Conservation (phyloP, 2,797 vertebrate genomes). For the Discoglossus pictus region DNA sequence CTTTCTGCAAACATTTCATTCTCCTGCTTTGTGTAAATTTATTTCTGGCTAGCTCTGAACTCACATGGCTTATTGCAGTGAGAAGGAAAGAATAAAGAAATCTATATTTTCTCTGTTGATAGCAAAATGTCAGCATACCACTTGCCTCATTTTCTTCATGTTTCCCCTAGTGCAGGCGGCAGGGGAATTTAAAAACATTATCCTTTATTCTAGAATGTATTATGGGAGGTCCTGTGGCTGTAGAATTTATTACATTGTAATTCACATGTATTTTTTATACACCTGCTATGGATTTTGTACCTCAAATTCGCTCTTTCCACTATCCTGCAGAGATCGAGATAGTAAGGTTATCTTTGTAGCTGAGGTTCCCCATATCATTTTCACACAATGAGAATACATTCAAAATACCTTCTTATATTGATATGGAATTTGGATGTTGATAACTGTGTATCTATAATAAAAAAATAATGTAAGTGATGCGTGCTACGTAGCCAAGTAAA, state of each 20-base stretch:
- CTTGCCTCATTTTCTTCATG: not conserved
- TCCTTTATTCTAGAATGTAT: conserved; percentile 4
- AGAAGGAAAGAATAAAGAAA: not conserved
- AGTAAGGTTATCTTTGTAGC: not conserved
- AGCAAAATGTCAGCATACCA: conserved; percentile 5
- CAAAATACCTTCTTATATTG: too few relatives aligned
- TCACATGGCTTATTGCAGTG: not conserved
- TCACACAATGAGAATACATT: too few relatives aligned
- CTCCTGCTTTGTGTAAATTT: not conserved
- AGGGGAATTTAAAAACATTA: not conserved
- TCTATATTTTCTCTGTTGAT: too few relatives aligned
- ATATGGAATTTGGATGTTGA: too few relatives aligned
- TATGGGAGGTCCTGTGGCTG: not conserved
- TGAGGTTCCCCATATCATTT: too few relatives aligned
- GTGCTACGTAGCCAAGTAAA: too few relatives aligned
- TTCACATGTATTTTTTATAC: conserved; percentile 5
- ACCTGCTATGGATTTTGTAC: conserved; percentile 24
- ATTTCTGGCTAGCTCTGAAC: not conserved
- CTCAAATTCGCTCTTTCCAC: conserved; percentile 1
- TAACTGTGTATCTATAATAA: too few relatives aligned
- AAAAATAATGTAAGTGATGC: too few relatives aligned
- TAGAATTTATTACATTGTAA: not conserved
- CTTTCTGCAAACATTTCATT: conserved; percentile 19
- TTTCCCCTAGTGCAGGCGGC: not conserved
- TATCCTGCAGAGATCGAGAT: conserved; percentile 13